Evolutionary conservation across 2,888 invertebrate species (phyloP).

Genomic region (Dexiosoma caninum): DNA sequence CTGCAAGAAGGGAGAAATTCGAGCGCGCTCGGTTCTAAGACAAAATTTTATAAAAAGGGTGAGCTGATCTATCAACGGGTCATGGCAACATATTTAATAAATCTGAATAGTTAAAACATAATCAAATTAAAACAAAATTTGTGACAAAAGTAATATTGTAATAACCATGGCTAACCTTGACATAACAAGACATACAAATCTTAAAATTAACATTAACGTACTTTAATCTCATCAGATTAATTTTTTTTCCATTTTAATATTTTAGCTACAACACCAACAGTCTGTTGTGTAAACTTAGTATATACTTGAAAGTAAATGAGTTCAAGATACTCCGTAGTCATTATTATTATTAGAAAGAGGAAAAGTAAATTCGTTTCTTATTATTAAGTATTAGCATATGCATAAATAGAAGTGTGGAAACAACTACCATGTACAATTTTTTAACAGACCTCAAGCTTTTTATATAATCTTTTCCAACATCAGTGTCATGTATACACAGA

Average conservation of each 20-base stretch:
- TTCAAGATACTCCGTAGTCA: conserved; percentile 5
- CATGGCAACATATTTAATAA: background rate
- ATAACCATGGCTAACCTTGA: background rate
- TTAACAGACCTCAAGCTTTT: too few species aligned
- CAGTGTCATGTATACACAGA: too few species aligned
- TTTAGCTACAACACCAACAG: too few species aligned
- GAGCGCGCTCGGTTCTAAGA: background rate
- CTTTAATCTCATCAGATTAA: background rate
- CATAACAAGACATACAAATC: background rate
- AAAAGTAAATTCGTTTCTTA: background rate
- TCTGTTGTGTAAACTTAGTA: conserved; percentile 5
- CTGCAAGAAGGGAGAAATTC: background rate
- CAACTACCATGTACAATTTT: too few species aligned
- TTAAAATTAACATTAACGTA: background rate
- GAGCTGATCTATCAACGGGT: background rate
- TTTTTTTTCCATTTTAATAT: too few species aligned
- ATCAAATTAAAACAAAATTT: background rate
- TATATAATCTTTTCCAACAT: too few species aligned
- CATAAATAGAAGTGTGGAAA: too few species aligned
- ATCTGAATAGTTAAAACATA: background rate
- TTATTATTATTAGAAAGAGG: background rate
- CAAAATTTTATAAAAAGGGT: background rate
- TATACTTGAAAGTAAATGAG: conserved; percentile 15
- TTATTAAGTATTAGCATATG: too few species aligned
- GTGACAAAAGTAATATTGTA: background rate